These are phyloP conservation scores for Apantesis nais DNA, from an alignment of 2,888 invertebrate species.

Conservation along the genomic window DNA sequence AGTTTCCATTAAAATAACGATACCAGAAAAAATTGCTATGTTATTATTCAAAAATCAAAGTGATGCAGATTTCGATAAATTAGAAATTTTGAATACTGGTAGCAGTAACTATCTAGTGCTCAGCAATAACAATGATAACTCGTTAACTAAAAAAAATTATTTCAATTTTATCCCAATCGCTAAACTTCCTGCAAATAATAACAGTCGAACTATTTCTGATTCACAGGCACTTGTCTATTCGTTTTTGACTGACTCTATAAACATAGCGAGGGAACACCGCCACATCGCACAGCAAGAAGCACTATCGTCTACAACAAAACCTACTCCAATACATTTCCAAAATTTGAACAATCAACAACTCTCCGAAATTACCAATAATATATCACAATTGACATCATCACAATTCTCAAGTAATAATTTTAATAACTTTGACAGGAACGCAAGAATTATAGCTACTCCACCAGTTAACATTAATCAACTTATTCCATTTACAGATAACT, in stretches of 20 bases:
- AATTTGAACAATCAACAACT: slow-evolving; percentile 66
- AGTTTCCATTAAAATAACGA: slow-evolving; percentile 78
- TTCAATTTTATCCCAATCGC: slow-evolving; percentile 72
- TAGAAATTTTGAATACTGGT: slow-evolving; percentile 79
- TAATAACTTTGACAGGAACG: slow-evolving; percentile 32
- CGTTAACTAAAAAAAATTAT: slow-evolving; percentile 47
- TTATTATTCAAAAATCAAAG: slow-evolving; percentile 69
- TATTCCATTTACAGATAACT: slow-evolving; percentile 48
- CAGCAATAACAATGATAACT: slow-evolving; percentile 58
- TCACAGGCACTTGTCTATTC: slow-evolving; percentile 82
- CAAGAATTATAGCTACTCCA: slow-evolving; percentile 47
- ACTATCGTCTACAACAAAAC: slow-evolving; percentile 48
- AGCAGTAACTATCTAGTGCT: slow-evolving; percentile 78
- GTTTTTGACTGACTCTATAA: slow-evolving; percentile 77
- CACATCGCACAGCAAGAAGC: slow-evolving; percentile 69
- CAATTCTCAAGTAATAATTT: slow-evolving; percentile 62
- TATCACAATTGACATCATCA: slow-evolving; percentile 75
- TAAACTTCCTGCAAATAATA: slow-evolving; percentile 68
- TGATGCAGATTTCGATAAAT: slow-evolving; percentile 65
- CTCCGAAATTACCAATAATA: slow-evolving; percentile 65
- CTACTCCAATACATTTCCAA: slow-evolving; percentile 59
- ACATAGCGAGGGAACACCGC: slow-evolving; percentile 75
- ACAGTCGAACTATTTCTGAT: slow-evolving; percentile 72
- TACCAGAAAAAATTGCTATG: slow-evolving; percentile 77
- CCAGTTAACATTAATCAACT: slow-evolving; percentile 40